Percentiles rank a stretch among this genome's conserved stretches.
phyloP scores from a whole-genome alignment of 2,797 vertebrate species.

The Pseudochaenichthys georgianus region DNA sequence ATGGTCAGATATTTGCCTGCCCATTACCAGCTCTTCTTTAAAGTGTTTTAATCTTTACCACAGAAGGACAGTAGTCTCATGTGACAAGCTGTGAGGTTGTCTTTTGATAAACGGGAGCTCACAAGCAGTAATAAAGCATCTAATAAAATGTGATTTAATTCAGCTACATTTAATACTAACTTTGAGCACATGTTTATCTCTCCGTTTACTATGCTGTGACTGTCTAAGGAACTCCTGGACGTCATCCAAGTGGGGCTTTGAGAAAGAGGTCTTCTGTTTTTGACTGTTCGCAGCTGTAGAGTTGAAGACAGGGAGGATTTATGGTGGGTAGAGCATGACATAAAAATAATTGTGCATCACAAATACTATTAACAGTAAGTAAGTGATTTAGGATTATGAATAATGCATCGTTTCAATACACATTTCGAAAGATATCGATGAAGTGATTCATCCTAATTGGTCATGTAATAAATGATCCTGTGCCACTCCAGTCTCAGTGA shows the following conservation, averaged over 20 bases:
- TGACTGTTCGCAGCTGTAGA: constrained; percentile 50
- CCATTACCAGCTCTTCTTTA: background rate
- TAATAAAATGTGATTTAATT: too few species aligned
- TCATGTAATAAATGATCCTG: background rate
- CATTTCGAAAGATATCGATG: background rate
- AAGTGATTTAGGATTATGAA: background rate
- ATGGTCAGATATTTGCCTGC: background rate
- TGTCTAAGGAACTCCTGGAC: constrained; percentile 35
- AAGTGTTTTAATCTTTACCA: background rate
- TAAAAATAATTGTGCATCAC: constrained; percentile 1
- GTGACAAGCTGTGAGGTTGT: too few species aligned
- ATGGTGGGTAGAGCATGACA: constrained; percentile 20
- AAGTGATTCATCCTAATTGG: background rate
- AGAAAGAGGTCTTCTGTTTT: constrained; percentile 64
- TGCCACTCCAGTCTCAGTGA: background rate
- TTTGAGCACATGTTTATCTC: constrained; percentile 18
- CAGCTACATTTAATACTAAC: background rate
- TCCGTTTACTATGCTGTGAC: constrained; percentile 34
- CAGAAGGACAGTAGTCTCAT: too few species aligned
- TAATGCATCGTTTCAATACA: background rate
- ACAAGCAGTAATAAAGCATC: too few species aligned
- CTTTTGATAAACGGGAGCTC: too few species aligned
- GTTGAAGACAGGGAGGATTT: constrained; percentile 27
- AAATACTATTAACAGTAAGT: background rate
- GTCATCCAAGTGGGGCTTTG: constrained; percentile 34